Conservation (phyloP, 2,113 vertebrate genomes). For the Phocoena sinus region DNA sequence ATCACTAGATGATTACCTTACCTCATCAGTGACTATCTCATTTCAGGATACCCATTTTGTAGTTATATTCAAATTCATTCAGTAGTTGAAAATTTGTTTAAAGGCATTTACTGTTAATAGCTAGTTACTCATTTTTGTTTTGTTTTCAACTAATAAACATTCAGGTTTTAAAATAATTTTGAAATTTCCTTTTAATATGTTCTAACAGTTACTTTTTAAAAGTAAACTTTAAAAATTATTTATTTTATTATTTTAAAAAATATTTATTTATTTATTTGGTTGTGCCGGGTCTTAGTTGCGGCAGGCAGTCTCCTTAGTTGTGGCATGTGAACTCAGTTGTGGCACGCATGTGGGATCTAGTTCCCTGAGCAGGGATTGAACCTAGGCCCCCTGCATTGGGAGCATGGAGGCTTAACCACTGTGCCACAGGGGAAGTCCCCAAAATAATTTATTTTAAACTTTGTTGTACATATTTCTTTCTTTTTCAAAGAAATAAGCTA, state of each 20-base stretch:
- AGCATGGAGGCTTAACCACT: too few relatives aligned
- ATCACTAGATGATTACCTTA: background rate
- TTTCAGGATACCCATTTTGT: conserved; percentile 23
- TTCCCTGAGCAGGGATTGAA: too few relatives aligned
- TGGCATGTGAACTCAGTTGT: too few relatives aligned
- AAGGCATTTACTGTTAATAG: background rate
- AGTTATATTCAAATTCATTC: background rate
- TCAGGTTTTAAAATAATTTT: background rate
- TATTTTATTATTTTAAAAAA: background rate
- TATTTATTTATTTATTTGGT: background rate
- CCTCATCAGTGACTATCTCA: background rate
- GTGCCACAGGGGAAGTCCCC: too few relatives aligned
- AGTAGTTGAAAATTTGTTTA: conserved; percentile 23
- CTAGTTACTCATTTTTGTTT: background rate
- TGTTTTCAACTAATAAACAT: background rate
- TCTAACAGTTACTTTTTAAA: conserved; percentile 3
- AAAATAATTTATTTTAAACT: background rate
- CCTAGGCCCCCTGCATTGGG: too few relatives aligned
- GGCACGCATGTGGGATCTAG: too few relatives aligned
- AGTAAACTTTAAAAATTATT: background rate
- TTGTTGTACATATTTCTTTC: background rate
- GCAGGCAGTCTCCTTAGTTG: too few relatives aligned
- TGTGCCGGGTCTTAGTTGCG: too few relatives aligned
- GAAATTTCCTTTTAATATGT: background rate
- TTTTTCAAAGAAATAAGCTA: background rate